These are phyloP conservation scores for Ennomos quercinarius DNA, from an alignment of 2,888 invertebrate genomes.

Conservation along the genomic window DNA sequence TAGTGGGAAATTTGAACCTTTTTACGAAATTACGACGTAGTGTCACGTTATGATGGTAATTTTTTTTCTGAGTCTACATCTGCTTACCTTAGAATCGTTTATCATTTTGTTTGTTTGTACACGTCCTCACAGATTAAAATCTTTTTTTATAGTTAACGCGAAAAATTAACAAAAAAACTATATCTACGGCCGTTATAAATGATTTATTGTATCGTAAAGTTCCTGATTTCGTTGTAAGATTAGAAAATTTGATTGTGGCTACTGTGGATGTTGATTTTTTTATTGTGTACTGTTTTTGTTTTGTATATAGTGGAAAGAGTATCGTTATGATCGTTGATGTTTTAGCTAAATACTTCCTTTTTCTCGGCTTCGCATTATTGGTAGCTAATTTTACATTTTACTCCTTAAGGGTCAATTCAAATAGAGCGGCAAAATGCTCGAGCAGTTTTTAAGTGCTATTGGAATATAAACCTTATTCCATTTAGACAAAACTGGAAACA, in stretches of 20 bases:
- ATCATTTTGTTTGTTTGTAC: slow-evolving; percentile 51
- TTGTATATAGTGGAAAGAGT: too few relatives aligned
- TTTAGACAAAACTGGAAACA: too few relatives aligned
- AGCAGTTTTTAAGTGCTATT: too few relatives aligned
- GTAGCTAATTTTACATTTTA: too few relatives aligned
- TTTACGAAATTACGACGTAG: neutral
- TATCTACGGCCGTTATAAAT: slow-evolving; percentile 37
- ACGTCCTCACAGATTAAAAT: slow-evolving; percentile 51
- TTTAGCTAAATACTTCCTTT: too few relatives aligned
- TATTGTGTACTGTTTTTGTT: too few relatives aligned
- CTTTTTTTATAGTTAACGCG: slow-evolving; percentile 54
- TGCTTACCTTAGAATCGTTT: slow-evolving; percentile 46
- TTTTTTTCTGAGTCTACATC: slow-evolving; percentile 46
- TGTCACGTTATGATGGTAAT: slow-evolving; percentile 42
- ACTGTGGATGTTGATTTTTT: slow-evolving; percentile 11
- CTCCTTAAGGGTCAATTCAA: too few relatives aligned
- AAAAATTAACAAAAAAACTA: slow-evolving; percentile 55
- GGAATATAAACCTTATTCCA: too few relatives aligned
- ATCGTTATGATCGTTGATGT: too few relatives aligned
- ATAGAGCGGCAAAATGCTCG: too few relatives aligned
- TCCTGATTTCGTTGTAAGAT: slow-evolving; percentile 29
- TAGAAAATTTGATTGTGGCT: slow-evolving; percentile 15
- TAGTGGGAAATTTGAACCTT: too few relatives aligned
- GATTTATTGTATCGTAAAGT: slow-evolving; percentile 39
- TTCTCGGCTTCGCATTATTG: too few relatives aligned